Percentiles rank a stretch among this genome's conserved stretches.
Evolutionary conservation across 2,888 invertebrate species (phyloP).

Genomic region (Graphium colonna): DNA sequence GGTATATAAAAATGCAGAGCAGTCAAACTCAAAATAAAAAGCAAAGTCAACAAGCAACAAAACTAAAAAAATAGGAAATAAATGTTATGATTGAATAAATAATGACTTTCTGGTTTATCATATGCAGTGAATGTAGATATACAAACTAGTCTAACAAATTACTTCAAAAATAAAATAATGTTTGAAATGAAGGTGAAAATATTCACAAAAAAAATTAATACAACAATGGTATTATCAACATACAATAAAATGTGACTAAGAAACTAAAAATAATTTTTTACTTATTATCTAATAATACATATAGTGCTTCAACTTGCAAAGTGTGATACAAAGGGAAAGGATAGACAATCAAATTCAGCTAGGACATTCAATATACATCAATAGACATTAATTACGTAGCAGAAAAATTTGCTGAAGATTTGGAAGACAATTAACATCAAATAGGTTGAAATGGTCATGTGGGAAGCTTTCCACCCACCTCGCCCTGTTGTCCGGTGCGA

Average conservation of each 20-base stretch:
- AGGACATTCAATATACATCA: constrained; percentile 26
- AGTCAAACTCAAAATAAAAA: constrained; percentile 48
- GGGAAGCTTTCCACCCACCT: constrained; percentile 74
- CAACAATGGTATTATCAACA: neutral
- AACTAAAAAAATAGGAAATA: constrained; percentile 21
- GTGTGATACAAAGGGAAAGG: constrained; percentile 8
- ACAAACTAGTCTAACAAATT: too few relatives aligned
- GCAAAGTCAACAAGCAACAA: constrained; percentile 39
- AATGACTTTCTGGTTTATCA: constrained; percentile 9
- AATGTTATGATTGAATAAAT: constrained; percentile 1
- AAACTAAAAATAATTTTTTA: neutral
- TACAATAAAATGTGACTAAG: neutral
- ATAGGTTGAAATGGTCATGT: constrained; percentile 36
- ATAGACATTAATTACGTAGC: constrained; percentile 23
- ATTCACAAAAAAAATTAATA: constrained; percentile 28
- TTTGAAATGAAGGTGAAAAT: too few relatives aligned
- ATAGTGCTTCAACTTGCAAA: neutral
- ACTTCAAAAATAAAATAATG: too few relatives aligned
- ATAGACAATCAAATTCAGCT: constrained; percentile 24
- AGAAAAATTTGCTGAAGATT: constrained; percentile 38
- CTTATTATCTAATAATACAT: neutral
- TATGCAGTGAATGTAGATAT: neutral
- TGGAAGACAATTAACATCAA: constrained; percentile 59
- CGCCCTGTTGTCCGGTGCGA: constrained; percentile 65
- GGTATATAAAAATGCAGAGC: constrained; percentile 74